Conservation (phyloP, 2,888 invertebrate genomes). For the Aspidiotus destructor region DNA sequence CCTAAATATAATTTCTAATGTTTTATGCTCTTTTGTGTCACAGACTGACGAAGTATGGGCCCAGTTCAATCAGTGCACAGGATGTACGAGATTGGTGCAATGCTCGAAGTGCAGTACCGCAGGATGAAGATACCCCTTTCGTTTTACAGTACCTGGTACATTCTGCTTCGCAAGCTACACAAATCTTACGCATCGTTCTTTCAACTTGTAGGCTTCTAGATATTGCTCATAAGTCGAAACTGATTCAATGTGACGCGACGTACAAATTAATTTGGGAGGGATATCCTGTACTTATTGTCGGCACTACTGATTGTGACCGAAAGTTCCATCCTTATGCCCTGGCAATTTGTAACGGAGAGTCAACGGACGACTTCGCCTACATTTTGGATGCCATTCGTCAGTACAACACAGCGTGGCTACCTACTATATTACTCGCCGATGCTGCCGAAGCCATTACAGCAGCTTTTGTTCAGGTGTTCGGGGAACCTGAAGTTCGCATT, state of each 20-base stretch:
- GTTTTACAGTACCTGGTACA: conserved; percentile 23
- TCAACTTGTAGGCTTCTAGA: conserved; percentile 17
- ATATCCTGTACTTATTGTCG: too few relatives aligned
- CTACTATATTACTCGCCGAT: too few relatives aligned
- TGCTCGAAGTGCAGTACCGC: conserved; percentile 1
- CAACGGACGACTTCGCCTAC: too few relatives aligned
- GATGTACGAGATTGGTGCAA: conserved; percentile 27
- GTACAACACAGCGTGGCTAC: too few relatives aligned
- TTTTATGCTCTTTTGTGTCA: not conserved
- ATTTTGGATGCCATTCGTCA: too few relatives aligned
- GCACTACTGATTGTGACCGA: too few relatives aligned
- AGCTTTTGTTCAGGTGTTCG: too few relatives aligned
- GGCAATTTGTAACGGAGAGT: too few relatives aligned
- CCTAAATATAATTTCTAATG: too few relatives aligned
- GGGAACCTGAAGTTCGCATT: too few relatives aligned
- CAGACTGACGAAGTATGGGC: conserved; percentile 17
- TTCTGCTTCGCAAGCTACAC: not conserved
- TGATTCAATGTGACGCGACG: conserved; percentile 1
- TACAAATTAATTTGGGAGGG: conserved; percentile 9
- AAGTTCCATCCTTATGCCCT: too few relatives aligned
- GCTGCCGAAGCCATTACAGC: too few relatives aligned
- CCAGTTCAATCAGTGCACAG: conserved; percentile 14
- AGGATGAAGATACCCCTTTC: conserved; percentile 24
- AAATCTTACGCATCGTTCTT: not conserved
- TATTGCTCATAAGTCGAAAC: not conserved